Conservation (phyloP, 2,113 vertebrate species). For the Columbina picui region DNA sequence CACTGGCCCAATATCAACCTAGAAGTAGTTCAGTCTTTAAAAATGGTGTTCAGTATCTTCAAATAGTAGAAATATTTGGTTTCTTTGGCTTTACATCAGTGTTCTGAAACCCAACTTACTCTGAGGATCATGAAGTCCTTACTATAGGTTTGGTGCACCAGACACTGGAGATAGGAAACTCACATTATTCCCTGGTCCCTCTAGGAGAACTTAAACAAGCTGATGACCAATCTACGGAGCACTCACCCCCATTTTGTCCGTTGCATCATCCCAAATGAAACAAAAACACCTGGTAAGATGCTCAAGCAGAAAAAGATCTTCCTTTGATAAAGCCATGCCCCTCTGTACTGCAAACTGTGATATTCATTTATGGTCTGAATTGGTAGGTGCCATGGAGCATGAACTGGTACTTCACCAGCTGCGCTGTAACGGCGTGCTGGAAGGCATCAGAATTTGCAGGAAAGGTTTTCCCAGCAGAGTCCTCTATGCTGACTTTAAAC, state of each 20-base stretch:
- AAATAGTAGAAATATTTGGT: not conserved
- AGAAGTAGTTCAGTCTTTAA: not conserved
- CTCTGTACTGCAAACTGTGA: too few species aligned
- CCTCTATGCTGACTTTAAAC: too few species aligned
- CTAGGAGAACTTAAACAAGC: conserved; percentile 88
- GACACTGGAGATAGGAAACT: not conserved
- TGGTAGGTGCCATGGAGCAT: too few species aligned
- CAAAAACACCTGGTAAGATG: too few species aligned
- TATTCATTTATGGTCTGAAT: too few species aligned
- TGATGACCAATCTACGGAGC: conserved; percentile 81
- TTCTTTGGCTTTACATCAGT: not conserved
- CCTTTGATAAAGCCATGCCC: too few species aligned
- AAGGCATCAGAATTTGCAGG: too few species aligned
- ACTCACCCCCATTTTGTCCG: not conserved
- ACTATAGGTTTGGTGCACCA: not conserved
- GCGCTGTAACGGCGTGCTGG: too few species aligned
- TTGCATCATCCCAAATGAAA: too few species aligned
- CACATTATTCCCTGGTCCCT: not conserved
- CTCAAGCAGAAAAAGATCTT: too few species aligned
- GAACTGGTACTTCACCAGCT: too few species aligned
- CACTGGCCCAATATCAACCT: not conserved
- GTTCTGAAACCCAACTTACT: not conserved
- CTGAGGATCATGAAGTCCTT: not conserved
- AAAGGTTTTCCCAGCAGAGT: too few species aligned
- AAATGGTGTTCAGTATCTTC: not conserved